Conservation (phyloP, 1,140 invertebrate species). For the Caenorhabditis latens region DNA sequence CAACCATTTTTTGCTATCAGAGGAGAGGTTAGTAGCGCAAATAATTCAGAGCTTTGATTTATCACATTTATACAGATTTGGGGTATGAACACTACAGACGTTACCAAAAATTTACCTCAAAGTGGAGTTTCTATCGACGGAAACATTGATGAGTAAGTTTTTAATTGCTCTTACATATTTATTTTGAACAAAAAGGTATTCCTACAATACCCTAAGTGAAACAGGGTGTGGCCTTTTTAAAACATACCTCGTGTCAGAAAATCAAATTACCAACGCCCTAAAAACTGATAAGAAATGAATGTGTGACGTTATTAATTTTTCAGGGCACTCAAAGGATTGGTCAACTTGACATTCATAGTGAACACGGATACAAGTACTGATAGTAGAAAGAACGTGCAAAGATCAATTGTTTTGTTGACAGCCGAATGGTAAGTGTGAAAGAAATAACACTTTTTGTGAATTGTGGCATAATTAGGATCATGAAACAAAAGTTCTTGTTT, state of each 20-base stretch:
- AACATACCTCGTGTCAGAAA: too few species aligned
- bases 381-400: neutral
- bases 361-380: neutral
- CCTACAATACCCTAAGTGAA: too few species aligned
- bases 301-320: neutral
- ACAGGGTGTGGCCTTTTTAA: too few species aligned
- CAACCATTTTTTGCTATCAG: neutral
- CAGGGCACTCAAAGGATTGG: neutral
- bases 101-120: neutral
- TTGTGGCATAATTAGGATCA: too few species aligned
- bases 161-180: too few species aligned
- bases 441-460: neutral
- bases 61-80: neutral
- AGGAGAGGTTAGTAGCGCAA: neutral
- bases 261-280: too few species aligned
- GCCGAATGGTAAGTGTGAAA: slow-evolving; percentile 1
- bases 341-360: neutral
- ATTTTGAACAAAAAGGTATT: too few species aligned
- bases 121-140: neutral
- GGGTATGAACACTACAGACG: neutral
- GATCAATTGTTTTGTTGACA: neutral
- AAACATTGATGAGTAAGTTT: neutral
- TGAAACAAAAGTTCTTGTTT: too few species aligned
- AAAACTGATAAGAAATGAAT: neutral
- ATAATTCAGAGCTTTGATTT: neutral